These are phyloP conservation scores for Sebastes flavidus DNA, from an alignment of 2,797 vertebrate genomes.

Conservation along the genomic window DNA sequence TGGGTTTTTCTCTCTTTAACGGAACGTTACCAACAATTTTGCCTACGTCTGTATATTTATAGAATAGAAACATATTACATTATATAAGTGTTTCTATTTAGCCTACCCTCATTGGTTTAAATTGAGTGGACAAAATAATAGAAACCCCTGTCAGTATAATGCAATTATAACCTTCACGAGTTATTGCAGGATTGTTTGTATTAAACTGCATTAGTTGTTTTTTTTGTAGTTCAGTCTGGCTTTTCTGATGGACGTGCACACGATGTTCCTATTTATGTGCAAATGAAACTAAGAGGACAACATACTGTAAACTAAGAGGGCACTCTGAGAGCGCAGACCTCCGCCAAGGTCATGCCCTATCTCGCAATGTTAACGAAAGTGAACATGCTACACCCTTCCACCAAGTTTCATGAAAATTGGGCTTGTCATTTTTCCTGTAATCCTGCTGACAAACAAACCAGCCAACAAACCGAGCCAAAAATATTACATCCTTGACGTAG, in stretches of 20 bases:
- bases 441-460: not conserved
- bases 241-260: not conserved
- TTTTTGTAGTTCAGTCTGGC: not conserved
- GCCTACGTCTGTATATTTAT: no score
- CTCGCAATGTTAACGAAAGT: not conserved
- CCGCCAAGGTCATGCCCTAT: not conserved
- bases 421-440: not conserved
- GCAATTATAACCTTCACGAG: not conserved
- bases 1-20: no score
- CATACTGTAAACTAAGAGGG: not conserved
- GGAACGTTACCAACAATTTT: no score
- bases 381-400: not conserved
- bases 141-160: not conserved
- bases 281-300: not conserved
- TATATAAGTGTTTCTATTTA: not conserved
- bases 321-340: not conserved
- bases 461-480: not conserved
- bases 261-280: not conserved
- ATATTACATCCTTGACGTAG: not conserved
- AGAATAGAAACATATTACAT: not conserved
- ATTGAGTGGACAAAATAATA: not conserved
- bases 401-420: no score
- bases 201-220: not conserved
- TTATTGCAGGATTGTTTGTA: not conserved
- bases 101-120: not conserved